Evolutionary conservation across 1,140 invertebrate genomes (phyloP), one percentile per base, ranked within the genome.

Genomic region (Halictus rubicundus): DNA sequence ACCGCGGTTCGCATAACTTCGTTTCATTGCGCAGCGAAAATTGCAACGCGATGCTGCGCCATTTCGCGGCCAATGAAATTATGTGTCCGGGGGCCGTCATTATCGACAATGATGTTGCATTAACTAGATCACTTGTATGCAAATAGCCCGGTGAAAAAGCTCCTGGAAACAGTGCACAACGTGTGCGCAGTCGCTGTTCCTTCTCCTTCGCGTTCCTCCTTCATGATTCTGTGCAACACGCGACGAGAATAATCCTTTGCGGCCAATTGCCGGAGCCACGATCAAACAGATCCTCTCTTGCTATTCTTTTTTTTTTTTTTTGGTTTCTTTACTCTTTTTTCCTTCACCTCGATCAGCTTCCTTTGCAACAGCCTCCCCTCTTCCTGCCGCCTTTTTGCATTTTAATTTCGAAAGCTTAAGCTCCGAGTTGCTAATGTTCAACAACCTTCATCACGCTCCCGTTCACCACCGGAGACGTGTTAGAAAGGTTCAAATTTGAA

Each of bases 11-110:
- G 19, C 39, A 46, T 52, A 81, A 76, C 49, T 85, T 85, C 37
- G 27, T 69, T 84, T 85, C 61, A 84, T 85, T 66, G 65, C 57
- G 3, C 32, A 27, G 42, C 52, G 59, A 57, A 83, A 83, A 84
- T 68, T 84, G 68, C 54, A 64, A 42, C 73, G 52, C 64, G 49
- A 75, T 57, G 52, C 49, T 25, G 23, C 59, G n/a, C 37, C 64
- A 64, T 70, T 83, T 80, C 60, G 42, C 27, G 25, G 61, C 42
- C 49, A 71, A 85, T 84, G 66, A 74, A 77, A 84, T 84, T 84
- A 81, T 68, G 66, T 59, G 32, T 25, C 19, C 60, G 42, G 27
- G 27, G 39, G 52, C 7, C 64, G 27, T 81, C 65, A 84, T 85
- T 81, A 84, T 85, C 73, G 78, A 23, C 54, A 25, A 19, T 73